A percentile compares a stretch with the other conserved stretches of the same genome.
Evolutionary conservation across 2,888 invertebrate species (phyloP).

Genomic region (Candidula unifasciata): DNA sequence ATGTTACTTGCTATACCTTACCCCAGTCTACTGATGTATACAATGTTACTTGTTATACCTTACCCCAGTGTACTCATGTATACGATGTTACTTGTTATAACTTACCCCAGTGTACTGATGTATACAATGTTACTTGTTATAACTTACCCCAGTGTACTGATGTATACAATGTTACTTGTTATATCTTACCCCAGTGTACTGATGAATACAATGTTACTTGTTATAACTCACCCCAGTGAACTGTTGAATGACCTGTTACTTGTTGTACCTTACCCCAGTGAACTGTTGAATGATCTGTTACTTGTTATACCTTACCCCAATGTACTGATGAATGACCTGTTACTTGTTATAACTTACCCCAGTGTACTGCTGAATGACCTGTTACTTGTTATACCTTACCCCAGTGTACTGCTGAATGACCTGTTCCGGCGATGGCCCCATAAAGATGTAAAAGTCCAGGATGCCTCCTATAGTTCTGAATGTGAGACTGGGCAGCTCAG

Average conservation of each 20-base stretch:
- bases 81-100: neutral
- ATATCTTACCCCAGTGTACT: constrained; percentile 60
- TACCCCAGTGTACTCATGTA: neutral
- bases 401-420: constrained; percentile 78
- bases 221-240: neutral
- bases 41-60: no score
- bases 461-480: constrained; percentile 90
- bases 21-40: constrained; percentile 52
- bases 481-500: constrained; percentile 87
- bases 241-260: neutral
- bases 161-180: neutral
- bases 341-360: constrained; percentile 66
- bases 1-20: constrained; percentile 55
- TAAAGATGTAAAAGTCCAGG: constrained; percentile 87
- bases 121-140: no score
- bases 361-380: neutral
- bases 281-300: no score
- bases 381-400: neutral
- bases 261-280: constrained; percentile 60
- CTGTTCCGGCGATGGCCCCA: constrained; percentile 85
- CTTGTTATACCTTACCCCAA: constrained; percentile 46
- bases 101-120: constrained; percentile 60
- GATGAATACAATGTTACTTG: no score
- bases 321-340: constrained; percentile 79
- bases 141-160: neutral